phyloP scores from a whole-genome alignment of 2,797 vertebrate genomes.

The Cyclopterus lumpus region DNA sequence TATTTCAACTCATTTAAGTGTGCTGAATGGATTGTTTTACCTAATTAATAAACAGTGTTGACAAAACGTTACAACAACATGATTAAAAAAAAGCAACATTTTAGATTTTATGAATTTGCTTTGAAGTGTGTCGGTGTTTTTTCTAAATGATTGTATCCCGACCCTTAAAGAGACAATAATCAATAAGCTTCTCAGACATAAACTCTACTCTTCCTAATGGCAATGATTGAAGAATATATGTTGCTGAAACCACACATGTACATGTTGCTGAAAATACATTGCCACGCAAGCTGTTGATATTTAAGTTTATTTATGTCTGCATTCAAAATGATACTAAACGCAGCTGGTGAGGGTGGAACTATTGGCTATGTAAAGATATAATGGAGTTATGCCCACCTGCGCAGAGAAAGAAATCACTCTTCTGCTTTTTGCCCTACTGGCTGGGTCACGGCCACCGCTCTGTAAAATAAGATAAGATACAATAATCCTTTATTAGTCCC shows the following conservation, averaged over 20 bases:
- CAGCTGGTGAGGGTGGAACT: no score
- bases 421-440: no score
- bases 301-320: not conserved
- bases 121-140: conserved; percentile 2
- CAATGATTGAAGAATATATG: not conserved
- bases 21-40: conserved; percentile 2
- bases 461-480: no score
- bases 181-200: not conserved
- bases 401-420: no score
- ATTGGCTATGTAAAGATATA: no score
- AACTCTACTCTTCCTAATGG: not conserved
- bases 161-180: not conserved
- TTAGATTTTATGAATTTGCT: not conserved
- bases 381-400: no score
- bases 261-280: not conserved
- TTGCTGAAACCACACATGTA: conserved; percentile 1
- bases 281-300: no score
- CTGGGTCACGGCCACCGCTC: no score
- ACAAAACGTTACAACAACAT: conserved; percentile 21
- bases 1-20: conserved; percentile 9
- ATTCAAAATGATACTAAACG: not conserved
- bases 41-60: not conserved
- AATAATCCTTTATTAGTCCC: no score
- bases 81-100: not conserved
- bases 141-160: not conserved